Evolutionary conservation across 2,797 vertebrate species (phyloP).

Genomic region (Anguilla anguilla): DNA sequence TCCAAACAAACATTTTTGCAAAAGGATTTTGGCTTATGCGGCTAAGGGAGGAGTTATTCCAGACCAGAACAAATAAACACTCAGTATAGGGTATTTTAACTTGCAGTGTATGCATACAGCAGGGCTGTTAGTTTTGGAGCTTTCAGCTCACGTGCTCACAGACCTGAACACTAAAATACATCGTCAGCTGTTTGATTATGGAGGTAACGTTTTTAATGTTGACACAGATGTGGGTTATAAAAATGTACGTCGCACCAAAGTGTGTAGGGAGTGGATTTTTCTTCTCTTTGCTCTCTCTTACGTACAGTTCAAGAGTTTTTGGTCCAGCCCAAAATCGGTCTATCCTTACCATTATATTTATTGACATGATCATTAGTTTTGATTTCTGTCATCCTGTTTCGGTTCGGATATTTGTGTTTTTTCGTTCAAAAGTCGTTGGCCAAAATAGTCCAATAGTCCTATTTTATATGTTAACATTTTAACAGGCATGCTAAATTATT

Average conservation of each 20-base stretch:
- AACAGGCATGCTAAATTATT: slow-evolving; percentile 60
- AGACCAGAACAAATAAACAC: neutral
- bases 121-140: neutral
- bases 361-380: slow-evolving; percentile 39
- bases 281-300: neutral
- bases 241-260: neutral
- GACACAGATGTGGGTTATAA: neutral
- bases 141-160: neutral
- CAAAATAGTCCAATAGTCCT: slow-evolving; percentile 36
- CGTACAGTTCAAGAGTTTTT: neutral
- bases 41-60: neutral
- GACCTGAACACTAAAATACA: neutral
- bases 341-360: slow-evolving; percentile 62
- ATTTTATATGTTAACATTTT: slow-evolving; percentile 36
- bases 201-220: neutral
- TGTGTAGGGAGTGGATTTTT: neutral
- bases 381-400: slow-evolving; percentile 31
- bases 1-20: neutral
- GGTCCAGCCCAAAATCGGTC: slow-evolving; percentile 65
- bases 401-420: slow-evolving; percentile 42
- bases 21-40: neutral
- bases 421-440: slow-evolving; percentile 46
- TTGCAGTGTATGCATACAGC: neutral
- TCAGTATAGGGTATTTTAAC: neutral
- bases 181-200: neutral